A percentile compares a stretch with the other conserved stretches of the same genome.
Evolutionary conservation across 2,797 vertebrate species (phyloP).

Genomic region (Eleutherodactylus coqui): DNA sequence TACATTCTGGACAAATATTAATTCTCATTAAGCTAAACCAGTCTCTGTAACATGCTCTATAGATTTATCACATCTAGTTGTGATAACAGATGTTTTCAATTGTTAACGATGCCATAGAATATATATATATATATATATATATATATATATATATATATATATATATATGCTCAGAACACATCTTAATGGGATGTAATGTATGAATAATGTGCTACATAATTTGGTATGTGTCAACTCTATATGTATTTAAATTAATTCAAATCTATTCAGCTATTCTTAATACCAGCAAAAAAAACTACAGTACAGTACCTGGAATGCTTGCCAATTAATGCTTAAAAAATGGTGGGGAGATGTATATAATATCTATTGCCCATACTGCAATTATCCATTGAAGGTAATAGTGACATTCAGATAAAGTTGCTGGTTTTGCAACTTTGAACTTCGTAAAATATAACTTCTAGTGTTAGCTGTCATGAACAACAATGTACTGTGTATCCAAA

Average conservation of each 20-base stretch:
- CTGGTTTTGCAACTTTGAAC: slow-evolving; percentile 14
- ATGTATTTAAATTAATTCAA: slow-evolving; percentile 37
- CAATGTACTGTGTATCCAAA: not conserved
- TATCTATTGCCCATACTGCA: not conserved
- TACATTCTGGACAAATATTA: not conserved
- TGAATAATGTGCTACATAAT: not conserved
- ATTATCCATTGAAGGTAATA: slow-evolving; percentile 15
- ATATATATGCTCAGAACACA: not conserved
- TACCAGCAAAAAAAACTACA: not conserved
- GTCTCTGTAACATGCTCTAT: not conserved
- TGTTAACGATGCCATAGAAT: not conserved
- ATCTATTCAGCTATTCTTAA: slow-evolving; percentile 5
- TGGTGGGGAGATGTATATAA: not conserved
- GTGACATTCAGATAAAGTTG: slow-evolving; percentile 38
- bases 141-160: not conserved
- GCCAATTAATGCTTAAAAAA: not conserved
- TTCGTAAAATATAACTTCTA: slow-evolving; percentile 28
- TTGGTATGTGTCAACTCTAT: not conserved
- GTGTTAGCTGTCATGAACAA: slow-evolving; percentile 22
- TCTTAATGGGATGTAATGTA: not conserved
- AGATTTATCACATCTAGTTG: not conserved
- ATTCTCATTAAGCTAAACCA: too few relatives aligned
- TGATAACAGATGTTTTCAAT: not conserved
- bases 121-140: not conserved
- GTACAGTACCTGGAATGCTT: slow-evolving; percentile 4